These are phyloP conservation scores for Botrylloides violaceus DNA, from an alignment of 23 tunicate species.

Conservation along the genomic window DNA sequence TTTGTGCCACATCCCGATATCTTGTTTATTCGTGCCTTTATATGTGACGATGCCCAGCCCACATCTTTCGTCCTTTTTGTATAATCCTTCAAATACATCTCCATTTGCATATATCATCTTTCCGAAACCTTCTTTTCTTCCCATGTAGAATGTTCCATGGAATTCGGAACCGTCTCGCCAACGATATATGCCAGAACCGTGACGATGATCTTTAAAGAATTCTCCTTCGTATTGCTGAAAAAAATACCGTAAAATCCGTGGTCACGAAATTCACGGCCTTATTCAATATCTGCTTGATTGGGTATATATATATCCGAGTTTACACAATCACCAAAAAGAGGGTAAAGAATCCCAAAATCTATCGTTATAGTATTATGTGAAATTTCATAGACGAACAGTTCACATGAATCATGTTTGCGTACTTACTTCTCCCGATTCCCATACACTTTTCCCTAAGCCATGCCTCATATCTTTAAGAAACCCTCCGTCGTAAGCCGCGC, in stretches of 20 bases:
- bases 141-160: constrained; percentile 59
- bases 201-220: constrained; percentile 84
- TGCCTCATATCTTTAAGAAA: constrained; percentile 82
- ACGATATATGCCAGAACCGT: constrained; percentile 60
- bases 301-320: too few relatives aligned
- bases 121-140: constrained; percentile 83
- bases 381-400: too few relatives aligned
- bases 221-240: constrained; percentile 71
- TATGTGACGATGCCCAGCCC: constrained; percentile 86
- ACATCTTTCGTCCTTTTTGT: constrained; percentile 78
- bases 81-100: constrained; percentile 67
- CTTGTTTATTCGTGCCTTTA: constrained; percentile 34
- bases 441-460: constrained; percentile 55
- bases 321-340: too few relatives aligned
- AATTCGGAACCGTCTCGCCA: constrained; percentile 75
- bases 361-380: too few relatives aligned
- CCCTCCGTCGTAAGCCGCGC: constrained; percentile 54
- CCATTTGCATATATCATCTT: constrained; percentile 56
- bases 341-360: too few relatives aligned
- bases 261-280: too few relatives aligned
- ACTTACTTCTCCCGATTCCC: constrained; percentile 77
- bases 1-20: constrained; percentile 77
- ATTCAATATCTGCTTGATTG: too few relatives aligned
- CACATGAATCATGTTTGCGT: too few relatives aligned
- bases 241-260: neutral